These are phyloP conservation scores for Notothenia rossii DNA, from an alignment of 2,113 vertebrate species.

Conservation along the genomic window DNA sequence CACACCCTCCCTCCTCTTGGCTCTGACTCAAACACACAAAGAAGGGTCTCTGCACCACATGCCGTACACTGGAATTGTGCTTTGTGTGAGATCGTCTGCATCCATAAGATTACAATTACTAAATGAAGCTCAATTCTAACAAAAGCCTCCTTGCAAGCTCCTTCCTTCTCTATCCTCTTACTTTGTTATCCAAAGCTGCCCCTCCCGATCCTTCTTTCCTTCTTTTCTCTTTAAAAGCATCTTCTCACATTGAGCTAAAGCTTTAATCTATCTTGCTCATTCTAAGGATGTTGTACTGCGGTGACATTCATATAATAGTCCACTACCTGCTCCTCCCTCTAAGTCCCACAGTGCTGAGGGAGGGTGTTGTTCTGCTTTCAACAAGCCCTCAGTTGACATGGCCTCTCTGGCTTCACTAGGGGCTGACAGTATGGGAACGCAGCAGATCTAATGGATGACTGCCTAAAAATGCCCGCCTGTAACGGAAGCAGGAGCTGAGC, in stretches of 20 bases:
- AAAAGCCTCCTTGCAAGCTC: background rate
- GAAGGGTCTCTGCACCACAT: constrained; percentile 9
- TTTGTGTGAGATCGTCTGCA: constrained; percentile 11
- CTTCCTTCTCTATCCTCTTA: constrained; percentile 1
- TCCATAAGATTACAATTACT: background rate
- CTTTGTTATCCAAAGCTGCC: constrained; percentile 24
- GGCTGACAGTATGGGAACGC: constrained; percentile 78
- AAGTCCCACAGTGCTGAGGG: constrained; percentile 46
- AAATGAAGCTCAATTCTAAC: constrained; percentile 3
- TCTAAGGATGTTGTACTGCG: constrained; percentile 43
- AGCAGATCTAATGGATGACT: constrained; percentile 78
- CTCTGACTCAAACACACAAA: constrained; percentile 31
- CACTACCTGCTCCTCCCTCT: constrained; percentile 39
- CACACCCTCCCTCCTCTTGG: constrained; percentile 14
- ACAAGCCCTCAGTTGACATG: constrained; percentile 64
- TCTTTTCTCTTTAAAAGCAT: constrained; percentile 36
- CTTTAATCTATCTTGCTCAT: constrained; percentile 52
- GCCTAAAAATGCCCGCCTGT: constrained; percentile 77
- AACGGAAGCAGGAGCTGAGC: constrained; percentile 60
- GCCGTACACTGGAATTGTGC: background rate
- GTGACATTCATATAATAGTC: constrained; percentile 59
- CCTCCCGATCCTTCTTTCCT: background rate
- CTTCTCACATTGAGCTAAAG: constrained; percentile 36
- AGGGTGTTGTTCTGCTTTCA: constrained; percentile 45
- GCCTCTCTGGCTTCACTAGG: constrained; percentile 69